Percentiles rank a stretch among this genome's conserved stretches.
Conservation (phyloP, 2,113 vertebrate species). For the Paraplagusia blochii region DNA sequence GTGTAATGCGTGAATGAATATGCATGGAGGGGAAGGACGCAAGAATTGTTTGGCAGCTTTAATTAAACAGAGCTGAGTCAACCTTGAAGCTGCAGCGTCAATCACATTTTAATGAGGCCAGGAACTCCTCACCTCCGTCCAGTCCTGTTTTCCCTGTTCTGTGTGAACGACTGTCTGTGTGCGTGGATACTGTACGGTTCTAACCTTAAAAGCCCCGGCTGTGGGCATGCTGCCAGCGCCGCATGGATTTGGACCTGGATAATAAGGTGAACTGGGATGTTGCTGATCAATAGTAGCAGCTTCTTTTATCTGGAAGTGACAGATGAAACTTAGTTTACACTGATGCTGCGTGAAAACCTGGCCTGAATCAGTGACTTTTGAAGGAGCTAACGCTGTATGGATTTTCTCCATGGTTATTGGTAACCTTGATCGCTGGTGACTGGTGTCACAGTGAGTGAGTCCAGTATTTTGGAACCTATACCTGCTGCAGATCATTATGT, state of each 20-base stretch:
- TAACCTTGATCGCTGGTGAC: too few relatives aligned
- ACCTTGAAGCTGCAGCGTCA: slow-evolving; percentile 43
- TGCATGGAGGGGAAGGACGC: slow-evolving; percentile 47
- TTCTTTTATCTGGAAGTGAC: slow-evolving; percentile 41
- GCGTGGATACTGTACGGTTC: slow-evolving; percentile 4
- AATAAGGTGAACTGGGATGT: slow-evolving; percentile 55
- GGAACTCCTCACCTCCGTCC: slow-evolving; percentile 36
- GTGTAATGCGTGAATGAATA: slow-evolving; percentile 48
- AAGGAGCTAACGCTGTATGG: neutral
- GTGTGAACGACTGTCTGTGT: slow-evolving; percentile 14
- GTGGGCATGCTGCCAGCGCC: slow-evolving; percentile 37
- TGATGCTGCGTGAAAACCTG: slow-evolving; percentile 32
- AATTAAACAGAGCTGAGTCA: slow-evolving; percentile 67
- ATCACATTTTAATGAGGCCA: slow-evolving; percentile 58
- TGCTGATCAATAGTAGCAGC: slow-evolving; percentile 53
- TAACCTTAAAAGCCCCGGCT: slow-evolving; percentile 45
- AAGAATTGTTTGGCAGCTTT: slow-evolving; percentile 59
- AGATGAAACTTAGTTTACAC: slow-evolving; percentile 31
- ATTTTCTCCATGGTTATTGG: too few relatives aligned
- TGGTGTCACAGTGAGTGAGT: too few relatives aligned
- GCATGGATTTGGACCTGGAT: slow-evolving; percentile 49
- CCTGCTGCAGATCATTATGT: too few relatives aligned
- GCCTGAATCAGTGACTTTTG: slow-evolving; percentile 1
- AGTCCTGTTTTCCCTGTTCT: slow-evolving; percentile 14
- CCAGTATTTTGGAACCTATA: too few relatives aligned